Base-by-base conservation (phyloP, 2,888 invertebrate species). In the Lingula anatina region DNA sequence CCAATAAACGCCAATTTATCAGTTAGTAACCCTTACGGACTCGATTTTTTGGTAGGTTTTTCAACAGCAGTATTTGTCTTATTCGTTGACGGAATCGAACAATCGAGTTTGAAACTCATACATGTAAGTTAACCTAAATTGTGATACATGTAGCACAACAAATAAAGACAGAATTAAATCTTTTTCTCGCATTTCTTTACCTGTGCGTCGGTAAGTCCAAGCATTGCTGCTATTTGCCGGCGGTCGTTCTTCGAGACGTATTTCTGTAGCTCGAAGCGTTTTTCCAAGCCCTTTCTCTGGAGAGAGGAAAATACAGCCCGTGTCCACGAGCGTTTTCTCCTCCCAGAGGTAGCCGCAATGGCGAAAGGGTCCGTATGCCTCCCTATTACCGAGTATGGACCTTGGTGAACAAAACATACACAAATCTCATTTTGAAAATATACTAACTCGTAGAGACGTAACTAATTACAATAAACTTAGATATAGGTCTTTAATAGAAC, bases 191-290 rank as follows among this genome's bases (percentile, higher is more conserved):
- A 27, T 21, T 24, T 9, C 35, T 51, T 44, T 69, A 90, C 90
- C 84, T 93, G 93, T 4, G 93, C 93, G 79, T 94, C 94, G 0
- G 93, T 93, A 7, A 94, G 84, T 47, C 93, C 93, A 27, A 95
- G 79, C 12, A 91, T 89, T 3, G 91, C 91, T 0, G 94, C 94
- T 53, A 95, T 78, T 75, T 93, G 92, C 61, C 93, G 81, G 70
- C 94, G 81, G 70, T 95, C 94, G 0, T 93, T 94, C 74, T 94
- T 95, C 1, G 93, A 94, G 55, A 95, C 94, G 71, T 95, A 95
- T 75, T 94, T 94, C 76, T 94, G 94, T 59, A 93, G 84, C 70
- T 91, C 89, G 75, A 95, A 95, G 62, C 93, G 81, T 60, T 90
- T 84, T 78, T 95, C 94, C 48, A 95, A 79, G 0, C 94, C 94